Percentiles rank a stretch among this genome's conserved stretches.
Conservation (phyloP, 2,888 invertebrate species). For the Archaeoteleia sp. region DNA sequence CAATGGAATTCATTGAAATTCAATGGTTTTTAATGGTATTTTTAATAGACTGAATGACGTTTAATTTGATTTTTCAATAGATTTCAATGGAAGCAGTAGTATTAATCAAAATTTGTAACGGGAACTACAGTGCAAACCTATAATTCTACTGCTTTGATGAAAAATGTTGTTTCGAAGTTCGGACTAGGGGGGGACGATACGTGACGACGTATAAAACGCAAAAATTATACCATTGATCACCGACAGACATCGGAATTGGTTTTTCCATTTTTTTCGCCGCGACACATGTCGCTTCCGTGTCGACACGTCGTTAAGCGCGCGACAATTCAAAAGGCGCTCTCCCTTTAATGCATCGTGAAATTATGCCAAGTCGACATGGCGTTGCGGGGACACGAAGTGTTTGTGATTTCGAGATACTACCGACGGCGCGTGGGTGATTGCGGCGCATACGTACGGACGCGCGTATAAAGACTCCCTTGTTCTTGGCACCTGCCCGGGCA, state of each 20-base stretch:
- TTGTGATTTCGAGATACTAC: conserved; percentile 51
- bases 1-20: too few species aligned
- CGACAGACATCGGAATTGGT: conserved; percentile 17
- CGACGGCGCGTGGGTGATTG: conserved; percentile 61
- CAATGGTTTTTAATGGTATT: too few species aligned
- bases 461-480: conserved; percentile 63
- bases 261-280: conserved; percentile 21
- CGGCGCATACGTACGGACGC: too few species aligned
- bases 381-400: conserved; percentile 65
- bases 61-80: too few species aligned
- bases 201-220: conserved; percentile 44
- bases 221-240: conserved; percentile 27
- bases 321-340: conserved; percentile 36
- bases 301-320: conserved; percentile 49
- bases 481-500: conserved; percentile 61
- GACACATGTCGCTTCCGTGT: conserved; percentile 51
- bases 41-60: too few species aligned
- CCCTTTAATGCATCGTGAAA: conserved; percentile 53
- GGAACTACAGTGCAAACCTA: too few species aligned
- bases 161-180: conserved; percentile 16
- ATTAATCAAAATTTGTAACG: too few species aligned
- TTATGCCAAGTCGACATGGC: conserved; percentile 60
- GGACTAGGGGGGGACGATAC: conserved; percentile 14
- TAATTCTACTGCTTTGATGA: too few species aligned
- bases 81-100: too few species aligned